Percentiles rank a stretch among this genome's conserved stretches.
Conservation (phyloP, 2,797 vertebrate genomes). For the Pangasius larnaudii region DNA sequence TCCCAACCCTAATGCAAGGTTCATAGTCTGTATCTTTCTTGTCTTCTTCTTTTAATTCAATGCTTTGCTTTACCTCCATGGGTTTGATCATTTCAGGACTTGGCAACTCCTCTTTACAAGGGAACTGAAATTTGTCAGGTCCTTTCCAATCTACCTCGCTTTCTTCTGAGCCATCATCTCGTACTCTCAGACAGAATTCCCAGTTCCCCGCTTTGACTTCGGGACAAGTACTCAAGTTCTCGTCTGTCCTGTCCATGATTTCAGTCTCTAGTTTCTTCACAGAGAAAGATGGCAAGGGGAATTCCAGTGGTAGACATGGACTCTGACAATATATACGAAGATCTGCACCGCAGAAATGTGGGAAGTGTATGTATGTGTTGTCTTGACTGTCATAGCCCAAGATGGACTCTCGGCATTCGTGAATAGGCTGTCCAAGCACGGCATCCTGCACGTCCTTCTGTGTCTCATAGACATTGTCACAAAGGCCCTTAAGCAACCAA, state of each 20-base stretch:
- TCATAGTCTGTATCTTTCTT: constrained; percentile 59
- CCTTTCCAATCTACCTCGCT: constrained; percentile 25
- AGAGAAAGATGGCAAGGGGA: constrained; percentile 80
- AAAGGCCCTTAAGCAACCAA: constrained; percentile 97
- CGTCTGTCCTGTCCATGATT: constrained; percentile 37
- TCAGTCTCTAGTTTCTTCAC: constrained; percentile 67
- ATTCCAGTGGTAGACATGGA: constrained; percentile 83
- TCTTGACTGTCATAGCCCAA: constrained; percentile 95
- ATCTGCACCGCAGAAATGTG: constrained; percentile 97
- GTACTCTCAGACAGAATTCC: constrained; percentile 49
- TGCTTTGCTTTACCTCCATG: constrained; percentile 48
- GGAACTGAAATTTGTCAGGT: neutral
- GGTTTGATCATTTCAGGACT: constrained; percentile 50
- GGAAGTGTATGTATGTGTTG: constrained; percentile 96
- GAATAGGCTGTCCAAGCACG: constrained; percentile 93
- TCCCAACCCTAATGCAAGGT: constrained; percentile 67
- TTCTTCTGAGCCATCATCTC: constrained; percentile 25
- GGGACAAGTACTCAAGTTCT: neutral
- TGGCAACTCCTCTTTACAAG: constrained; percentile 26
- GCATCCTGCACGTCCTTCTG: constrained; percentile 94
- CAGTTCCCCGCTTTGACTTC: constrained; percentile 49
- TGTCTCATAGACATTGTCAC: constrained; percentile 95
- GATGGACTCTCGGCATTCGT: constrained; percentile 97
- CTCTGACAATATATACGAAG: constrained; percentile 94
- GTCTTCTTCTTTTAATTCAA: constrained; percentile 54